phyloP scores from a whole-genome alignment of 1,140 invertebrate genomes.

The Schlechtendalia chinensis region DNA sequence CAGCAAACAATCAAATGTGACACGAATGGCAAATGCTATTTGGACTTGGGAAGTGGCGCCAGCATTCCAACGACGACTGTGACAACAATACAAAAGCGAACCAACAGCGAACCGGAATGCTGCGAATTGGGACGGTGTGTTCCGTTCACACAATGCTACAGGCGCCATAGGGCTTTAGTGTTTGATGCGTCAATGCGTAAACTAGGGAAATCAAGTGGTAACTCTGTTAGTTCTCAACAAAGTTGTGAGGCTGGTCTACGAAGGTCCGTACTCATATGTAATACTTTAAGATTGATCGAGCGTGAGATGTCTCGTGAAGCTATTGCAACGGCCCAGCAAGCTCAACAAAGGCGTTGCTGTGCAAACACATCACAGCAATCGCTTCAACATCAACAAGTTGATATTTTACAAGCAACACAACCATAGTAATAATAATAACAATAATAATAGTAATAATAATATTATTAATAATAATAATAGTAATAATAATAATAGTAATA shows the following conservation, averaged over 20 bases:
- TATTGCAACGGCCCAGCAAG: slow-evolving; percentile 53
- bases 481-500: slow-evolving; percentile 51
- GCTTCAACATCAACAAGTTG: slow-evolving; percentile 57
- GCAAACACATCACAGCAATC: not conserved
- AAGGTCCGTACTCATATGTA: slow-evolving; percentile 90
- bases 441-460: slow-evolving; percentile 51
- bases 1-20: slow-evolving; percentile 82
- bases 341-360: slow-evolving; percentile 52
- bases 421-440: slow-evolving; percentile 49
- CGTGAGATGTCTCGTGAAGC: slow-evolving; percentile 82
- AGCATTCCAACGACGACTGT: slow-evolving; percentile 49
- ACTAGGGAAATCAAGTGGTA: slow-evolving; percentile 68
- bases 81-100: not conserved
- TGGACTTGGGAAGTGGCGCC: slow-evolving; percentile 74
- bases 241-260: slow-evolving; percentile 86
- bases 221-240: slow-evolving; percentile 60
- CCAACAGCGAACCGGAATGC: slow-evolving; percentile 16
- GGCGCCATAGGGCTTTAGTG: slow-evolving; percentile 80
- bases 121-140: slow-evolving; percentile 40
- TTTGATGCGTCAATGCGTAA: slow-evolving; percentile 92
- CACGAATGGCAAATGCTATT: slow-evolving; percentile 85
- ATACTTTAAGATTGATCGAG: slow-evolving; percentile 86
- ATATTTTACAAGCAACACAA: slow-evolving; percentile 57
- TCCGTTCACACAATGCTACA: slow-evolving; percentile 64
- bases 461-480: too few relatives aligned